Evolutionary conservation across 1,140 invertebrate species (phyloP).

Genomic region (Ectropis grisescens): DNA sequence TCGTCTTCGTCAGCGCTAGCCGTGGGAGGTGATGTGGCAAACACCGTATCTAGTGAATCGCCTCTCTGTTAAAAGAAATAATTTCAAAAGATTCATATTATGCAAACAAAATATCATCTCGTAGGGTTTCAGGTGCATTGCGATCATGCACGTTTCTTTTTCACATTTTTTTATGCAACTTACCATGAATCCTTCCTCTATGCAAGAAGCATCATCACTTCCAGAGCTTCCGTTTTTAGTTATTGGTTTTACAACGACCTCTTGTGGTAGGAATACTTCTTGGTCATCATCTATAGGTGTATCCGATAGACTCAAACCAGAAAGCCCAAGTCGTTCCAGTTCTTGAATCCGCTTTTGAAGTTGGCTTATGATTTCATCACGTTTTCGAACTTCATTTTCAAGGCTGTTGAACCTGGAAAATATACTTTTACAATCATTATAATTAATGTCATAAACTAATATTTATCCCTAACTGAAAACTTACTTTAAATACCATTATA

Average conservation of each 20-base stretch:
- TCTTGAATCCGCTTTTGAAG: constrained; percentile 80
- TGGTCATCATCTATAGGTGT: constrained; percentile 1
- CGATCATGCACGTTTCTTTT: too few relatives aligned
- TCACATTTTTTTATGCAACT: background rate
- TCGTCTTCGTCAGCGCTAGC: constrained; percentile 33
- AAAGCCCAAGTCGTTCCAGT: constrained; percentile 68
- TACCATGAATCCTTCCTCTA: constrained; percentile 67
- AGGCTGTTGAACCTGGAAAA: constrained; percentile 75
- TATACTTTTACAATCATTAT: background rate
- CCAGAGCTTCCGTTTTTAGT: constrained; percentile 55
- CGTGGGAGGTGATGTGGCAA: constrained; percentile 70
- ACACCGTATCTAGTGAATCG: constrained; percentile 72
- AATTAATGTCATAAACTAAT: too few relatives aligned
- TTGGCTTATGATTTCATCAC: constrained; percentile 83
- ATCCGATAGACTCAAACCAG: constrained; percentile 10
- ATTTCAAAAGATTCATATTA: too few relatives aligned
- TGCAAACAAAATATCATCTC: too few relatives aligned
- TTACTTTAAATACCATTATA: too few relatives aligned
- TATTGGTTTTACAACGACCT: too few relatives aligned
- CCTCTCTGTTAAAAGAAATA: constrained; percentile 58
- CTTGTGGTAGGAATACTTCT: too few relatives aligned
- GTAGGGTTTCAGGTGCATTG: too few relatives aligned
- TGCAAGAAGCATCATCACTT: constrained; percentile 56
- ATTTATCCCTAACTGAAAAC: too few relatives aligned
- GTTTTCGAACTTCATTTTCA: constrained; percentile 80